phyloP scores from a whole-genome alignment of 2,888 invertebrate genomes.

The Steinernema hermaphroditum region DNA sequence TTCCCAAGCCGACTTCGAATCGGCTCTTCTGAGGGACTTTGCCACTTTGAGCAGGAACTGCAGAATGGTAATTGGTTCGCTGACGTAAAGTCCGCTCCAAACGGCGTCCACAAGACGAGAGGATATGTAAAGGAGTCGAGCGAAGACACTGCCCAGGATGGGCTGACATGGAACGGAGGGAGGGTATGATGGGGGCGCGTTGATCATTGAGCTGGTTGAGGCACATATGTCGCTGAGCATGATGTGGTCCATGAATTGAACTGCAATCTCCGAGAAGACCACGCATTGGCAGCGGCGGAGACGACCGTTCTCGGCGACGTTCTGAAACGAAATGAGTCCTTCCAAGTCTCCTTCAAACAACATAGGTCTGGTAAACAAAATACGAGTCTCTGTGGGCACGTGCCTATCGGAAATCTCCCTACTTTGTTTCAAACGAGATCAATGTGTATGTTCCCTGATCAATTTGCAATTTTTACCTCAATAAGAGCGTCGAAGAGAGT shows the following conservation, averaged over 20 bases:
- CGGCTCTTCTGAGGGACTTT: slow-evolving; percentile 68
- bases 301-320: slow-evolving; percentile 47
- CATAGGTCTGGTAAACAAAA: no score
- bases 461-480: no score
- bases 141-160: not conserved
- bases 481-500: slow-evolving; percentile 83
- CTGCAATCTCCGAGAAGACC: slow-evolving; percentile 47
- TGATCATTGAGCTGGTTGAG: not conserved
- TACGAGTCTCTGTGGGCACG: no score
- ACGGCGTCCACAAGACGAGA: slow-evolving; percentile 82
- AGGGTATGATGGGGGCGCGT: not conserved
- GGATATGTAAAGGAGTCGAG: slow-evolving; percentile 2
- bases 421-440: not conserved
- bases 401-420: no score
- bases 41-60: slow-evolving; percentile 92
- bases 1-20: slow-evolving; percentile 70
- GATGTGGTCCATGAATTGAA: slow-evolving; percentile 83
- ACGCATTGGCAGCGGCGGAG: slow-evolving; percentile 37
- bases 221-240: slow-evolving; percentile 68
- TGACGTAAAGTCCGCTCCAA: slow-evolving; percentile 88
- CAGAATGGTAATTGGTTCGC: slow-evolving; percentile 88
- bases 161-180: slow-evolving; percentile 14
- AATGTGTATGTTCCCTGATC: no score
- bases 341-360: no score
- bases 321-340: slow-evolving; percentile 41